Conservation (phyloP, 2,113 vertebrate genomes). For the Macaca nemestrina region DNA sequence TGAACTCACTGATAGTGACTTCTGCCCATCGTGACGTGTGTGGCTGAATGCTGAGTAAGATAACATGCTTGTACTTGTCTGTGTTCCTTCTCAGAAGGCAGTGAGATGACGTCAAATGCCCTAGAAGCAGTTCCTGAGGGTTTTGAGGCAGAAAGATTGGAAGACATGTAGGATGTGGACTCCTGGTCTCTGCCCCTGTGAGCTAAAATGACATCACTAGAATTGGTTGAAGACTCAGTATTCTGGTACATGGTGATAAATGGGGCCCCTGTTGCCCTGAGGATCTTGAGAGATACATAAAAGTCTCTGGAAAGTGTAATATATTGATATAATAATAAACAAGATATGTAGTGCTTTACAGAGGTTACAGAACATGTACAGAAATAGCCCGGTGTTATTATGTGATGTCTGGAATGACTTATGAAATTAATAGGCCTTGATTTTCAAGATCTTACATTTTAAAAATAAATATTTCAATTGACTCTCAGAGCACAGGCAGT, state of each 20-base stretch:
- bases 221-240: background rate
- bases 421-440: background rate
- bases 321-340: background rate
- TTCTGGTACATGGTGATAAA: accelerated
- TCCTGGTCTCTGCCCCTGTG: background rate
- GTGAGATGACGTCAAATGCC: background rate
- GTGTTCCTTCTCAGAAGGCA: background rate
- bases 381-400: background rate
- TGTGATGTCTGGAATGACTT: background rate
- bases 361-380: background rate
- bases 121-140: background rate
- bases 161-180: background rate
- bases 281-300: background rate
- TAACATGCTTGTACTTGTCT: background rate
- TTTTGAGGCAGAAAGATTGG: no score
- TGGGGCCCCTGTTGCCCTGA: no score
- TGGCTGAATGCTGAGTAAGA: no score
- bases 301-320: background rate
- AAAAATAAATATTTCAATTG: background rate
- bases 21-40: accelerated
- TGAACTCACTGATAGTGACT: background rate
- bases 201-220: background rate
- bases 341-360: accelerated
- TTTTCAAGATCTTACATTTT: background rate
- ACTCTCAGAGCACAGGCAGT: background rate